Conservation (phyloP, 2,888 invertebrate species). For the Yponomeuta evonymella region DNA sequence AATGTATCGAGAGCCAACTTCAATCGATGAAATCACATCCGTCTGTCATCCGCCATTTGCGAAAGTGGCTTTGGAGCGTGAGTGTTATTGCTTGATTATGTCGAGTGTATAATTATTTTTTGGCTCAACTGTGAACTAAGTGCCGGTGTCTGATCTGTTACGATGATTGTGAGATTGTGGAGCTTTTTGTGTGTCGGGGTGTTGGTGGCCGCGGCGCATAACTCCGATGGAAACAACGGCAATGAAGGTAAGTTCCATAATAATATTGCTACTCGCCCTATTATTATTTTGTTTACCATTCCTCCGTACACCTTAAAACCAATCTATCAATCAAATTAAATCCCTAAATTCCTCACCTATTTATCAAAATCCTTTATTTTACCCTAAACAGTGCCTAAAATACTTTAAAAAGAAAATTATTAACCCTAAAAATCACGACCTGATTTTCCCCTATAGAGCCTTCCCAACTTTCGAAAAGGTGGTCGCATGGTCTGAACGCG, state of each 20-base stretch:
- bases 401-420: background rate
- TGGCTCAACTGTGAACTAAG: conserved; percentile 64
- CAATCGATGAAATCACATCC: conserved; percentile 74
- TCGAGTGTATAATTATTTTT: conserved; percentile 65
- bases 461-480: conserved; percentile 9
- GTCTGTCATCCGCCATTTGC: conserved; percentile 77
- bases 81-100: conserved; percentile 56
- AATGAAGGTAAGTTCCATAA: conserved; percentile 62
- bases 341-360: background rate
- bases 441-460: background rate
- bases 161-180: conserved; percentile 75
- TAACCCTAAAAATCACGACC: background rate
- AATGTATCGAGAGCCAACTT: conserved; percentile 33
- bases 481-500: conserved; percentile 10
- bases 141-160: conserved; percentile 57
- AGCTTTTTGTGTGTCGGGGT: conserved; percentile 69
- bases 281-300: conserved; percentile 49
- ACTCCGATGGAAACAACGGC: conserved; percentile 67
- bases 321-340: background rate
- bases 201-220: conserved; percentile 66
- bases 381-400: background rate
- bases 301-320: conserved; percentile 10
- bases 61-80: conserved; percentile 62
- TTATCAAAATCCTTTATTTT: background rate
- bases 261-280: conserved; percentile 20